Evolutionary conservation across 2,113 vertebrate genomes (phyloP).

Genomic region (Okapia johnstoni): DNA sequence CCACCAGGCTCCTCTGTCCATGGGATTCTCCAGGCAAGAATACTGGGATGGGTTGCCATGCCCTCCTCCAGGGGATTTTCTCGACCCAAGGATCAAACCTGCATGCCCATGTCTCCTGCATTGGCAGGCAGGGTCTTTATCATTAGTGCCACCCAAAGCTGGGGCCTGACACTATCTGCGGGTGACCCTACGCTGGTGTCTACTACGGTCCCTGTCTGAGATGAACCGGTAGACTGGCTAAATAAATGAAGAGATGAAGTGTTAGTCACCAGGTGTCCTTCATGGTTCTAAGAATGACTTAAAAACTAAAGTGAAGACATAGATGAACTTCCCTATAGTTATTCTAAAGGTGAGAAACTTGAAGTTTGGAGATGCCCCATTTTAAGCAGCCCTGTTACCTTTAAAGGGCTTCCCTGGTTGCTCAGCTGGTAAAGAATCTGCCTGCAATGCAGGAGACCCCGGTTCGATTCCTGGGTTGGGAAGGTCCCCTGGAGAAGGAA

Average conservation of each 20-base stretch:
- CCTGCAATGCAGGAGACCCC: neutral
- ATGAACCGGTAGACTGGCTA: accelerated
- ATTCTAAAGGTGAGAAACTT: neutral
- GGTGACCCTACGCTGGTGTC: neutral
- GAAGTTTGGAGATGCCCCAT: accelerated
- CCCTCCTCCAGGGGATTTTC: neutral
- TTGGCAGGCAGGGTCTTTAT: neutral
- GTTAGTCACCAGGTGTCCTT: accelerated
- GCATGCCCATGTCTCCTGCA: neutral
- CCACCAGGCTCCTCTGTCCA: neutral
- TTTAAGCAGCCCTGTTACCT: accelerated
- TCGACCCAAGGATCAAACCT: neutral
- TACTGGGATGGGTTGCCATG: neutral
- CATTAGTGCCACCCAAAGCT: neutral
- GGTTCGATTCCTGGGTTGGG: accelerated
- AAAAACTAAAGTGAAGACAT: neutral
- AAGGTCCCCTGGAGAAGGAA: neutral
- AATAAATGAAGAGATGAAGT: accelerated
- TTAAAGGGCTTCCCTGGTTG: neutral
- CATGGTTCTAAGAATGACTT: neutral
- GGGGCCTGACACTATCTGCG: accelerated
- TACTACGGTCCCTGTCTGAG: neutral
- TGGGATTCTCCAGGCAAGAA: neutral
- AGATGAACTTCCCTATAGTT: accelerated
- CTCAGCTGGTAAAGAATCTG: accelerated